phyloP scores from a whole-genome alignment of 2,888 invertebrate species.

The Trissolcus brochymenae region DNA sequence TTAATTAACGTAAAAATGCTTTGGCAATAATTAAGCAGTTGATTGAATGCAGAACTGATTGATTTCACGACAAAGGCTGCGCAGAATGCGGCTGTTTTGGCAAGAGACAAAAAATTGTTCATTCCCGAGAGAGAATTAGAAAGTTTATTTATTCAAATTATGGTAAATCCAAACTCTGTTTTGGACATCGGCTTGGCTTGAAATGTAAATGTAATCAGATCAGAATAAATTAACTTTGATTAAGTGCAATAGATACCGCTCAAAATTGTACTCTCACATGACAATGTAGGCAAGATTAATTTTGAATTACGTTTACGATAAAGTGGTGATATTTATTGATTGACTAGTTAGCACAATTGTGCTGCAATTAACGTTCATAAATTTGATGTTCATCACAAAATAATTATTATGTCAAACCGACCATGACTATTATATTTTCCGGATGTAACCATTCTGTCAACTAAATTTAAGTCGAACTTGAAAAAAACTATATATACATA shows the following conservation, averaged over 20 bases:
- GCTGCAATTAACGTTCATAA: conserved; percentile 1
- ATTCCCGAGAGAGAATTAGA: background rate
- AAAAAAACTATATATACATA: no score
- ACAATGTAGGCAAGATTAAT: conserved; percentile 11
- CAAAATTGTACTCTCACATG: background rate
- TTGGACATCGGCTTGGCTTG: background rate
- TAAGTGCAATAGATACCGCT: conserved; percentile 12
- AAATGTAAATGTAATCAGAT: conserved; percentile 13
- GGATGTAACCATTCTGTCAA: no score
- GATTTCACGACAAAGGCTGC: background rate
- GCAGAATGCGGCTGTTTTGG: background rate
- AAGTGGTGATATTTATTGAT: conserved; percentile 12
- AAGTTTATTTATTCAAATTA: conserved; percentile 4
- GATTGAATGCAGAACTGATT: conserved; percentile 1
- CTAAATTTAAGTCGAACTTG: no score
- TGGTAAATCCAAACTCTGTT: conserved; percentile 14
- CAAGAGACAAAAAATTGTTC: background rate
- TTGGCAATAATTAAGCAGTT: conserved; percentile 14
- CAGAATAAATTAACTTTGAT: conserved; percentile 20
- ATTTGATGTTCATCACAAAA: background rate
- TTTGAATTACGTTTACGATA: conserved; percentile 7
- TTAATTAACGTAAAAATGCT: conserved; percentile 29
- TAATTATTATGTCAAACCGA: background rate
- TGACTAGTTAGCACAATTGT: conserved; percentile 3
- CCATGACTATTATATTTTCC: background rate